Evolutionary conservation across 2,888 invertebrate species (phyloP).

Genomic region (Encarsia formosa): DNA sequence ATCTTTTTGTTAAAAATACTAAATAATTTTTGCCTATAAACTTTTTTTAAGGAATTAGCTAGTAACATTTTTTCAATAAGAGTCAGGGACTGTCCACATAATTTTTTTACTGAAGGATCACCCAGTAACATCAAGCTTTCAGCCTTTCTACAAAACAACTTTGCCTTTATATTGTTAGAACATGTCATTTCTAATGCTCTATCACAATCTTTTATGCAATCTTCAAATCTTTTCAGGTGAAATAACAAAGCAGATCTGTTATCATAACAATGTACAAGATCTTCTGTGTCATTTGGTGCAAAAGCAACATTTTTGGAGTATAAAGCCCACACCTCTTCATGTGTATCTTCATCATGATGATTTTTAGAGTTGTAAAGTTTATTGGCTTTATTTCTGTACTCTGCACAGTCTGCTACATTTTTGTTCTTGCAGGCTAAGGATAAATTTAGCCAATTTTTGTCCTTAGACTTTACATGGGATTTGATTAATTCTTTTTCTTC

Average conservation of each 20-base stretch:
- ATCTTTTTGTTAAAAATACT: neutral
- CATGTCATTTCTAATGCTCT: neutral
- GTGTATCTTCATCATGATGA: slow-evolving; percentile 1
- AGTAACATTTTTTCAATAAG: neutral
- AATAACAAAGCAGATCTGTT: slow-evolving; percentile 14
- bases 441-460: no score
- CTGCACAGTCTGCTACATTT: no score
- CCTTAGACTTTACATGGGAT: no score
- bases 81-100: no score
- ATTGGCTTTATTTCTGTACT: no score
- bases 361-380: no score
- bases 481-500: no score
- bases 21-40: neutral
- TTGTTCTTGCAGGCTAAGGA: no score
- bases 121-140: neutral
- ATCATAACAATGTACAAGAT: slow-evolving; percentile 10
- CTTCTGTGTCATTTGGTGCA: neutral
- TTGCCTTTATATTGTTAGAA: neutral
- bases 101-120: neutral
- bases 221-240: slow-evolving; percentile 6
- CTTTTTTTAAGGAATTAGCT: neutral
- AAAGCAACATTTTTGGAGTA: slow-evolving; percentile 8
- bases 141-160: slow-evolving; percentile 14
- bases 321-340: slow-evolving; percentile 5
- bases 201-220: slow-evolving; percentile 5